Percentiles rank a stretch among this genome's conserved stretches.
Conservation (phyloP, 2,113 vertebrate genomes). For the Guaruba guarouba region DNA sequence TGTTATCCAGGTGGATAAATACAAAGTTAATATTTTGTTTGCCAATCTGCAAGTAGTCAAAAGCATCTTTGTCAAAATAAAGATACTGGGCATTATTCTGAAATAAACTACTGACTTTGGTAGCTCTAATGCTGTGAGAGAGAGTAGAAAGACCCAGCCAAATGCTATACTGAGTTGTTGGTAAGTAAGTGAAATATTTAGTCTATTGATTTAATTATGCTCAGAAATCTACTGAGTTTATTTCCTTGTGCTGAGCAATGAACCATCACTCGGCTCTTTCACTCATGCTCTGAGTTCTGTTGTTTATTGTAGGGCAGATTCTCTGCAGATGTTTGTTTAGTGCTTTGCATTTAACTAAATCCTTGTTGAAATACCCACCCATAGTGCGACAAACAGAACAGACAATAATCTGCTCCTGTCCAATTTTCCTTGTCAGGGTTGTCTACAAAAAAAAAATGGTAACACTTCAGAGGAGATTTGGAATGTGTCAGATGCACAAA, state of each 20-base stretch:
- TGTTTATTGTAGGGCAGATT: not conserved
- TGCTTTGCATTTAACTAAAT: not conserved
- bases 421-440: not conserved
- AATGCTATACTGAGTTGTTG: not conserved
- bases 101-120: not conserved
- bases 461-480: not conserved
- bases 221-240: not conserved
- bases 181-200: not conserved
- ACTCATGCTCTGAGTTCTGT: not conserved
- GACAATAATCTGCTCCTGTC: not conserved
- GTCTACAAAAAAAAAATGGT: not conserved
- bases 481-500: not conserved
- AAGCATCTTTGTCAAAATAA: not conserved
- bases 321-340: constrained; percentile 6
- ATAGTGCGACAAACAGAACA: fast-evolving
- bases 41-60: not conserved
- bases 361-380: not conserved
- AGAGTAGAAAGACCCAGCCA: not conserved
- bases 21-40: not conserved
- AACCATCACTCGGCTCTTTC: not conserved
- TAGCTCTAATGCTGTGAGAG: not conserved
- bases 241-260: constrained; percentile 24
- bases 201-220: not conserved
- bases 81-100: not conserved
- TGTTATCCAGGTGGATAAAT: not conserved